Base-by-base conservation (phyloP, 2,888 invertebrate genomes). In the Branchinecta sandiegonensis region DNA sequence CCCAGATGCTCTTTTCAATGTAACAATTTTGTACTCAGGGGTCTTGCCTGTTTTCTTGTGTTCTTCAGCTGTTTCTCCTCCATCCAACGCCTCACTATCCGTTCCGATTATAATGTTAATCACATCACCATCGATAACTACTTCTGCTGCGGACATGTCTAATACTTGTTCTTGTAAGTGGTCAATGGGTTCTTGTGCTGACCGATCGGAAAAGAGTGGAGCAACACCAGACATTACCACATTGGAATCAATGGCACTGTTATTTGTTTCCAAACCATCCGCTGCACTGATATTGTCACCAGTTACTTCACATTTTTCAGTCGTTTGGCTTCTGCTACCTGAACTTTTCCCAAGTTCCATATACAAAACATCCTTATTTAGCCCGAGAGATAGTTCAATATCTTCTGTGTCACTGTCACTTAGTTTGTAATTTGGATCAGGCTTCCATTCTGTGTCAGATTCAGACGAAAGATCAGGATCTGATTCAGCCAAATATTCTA, bases 11-110 rank as follows among this genome's bases (percentile, higher is more conserved):
- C 50, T 50, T 50, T 50, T 50, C 2, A 50, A 50, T 50, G 50
- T 50, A 50, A 50, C 50, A 50, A n/a, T 50, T 50, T 50, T 50
- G 56, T 7, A 50, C 56, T 50, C 56, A 50, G 56, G 56, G 56
- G 50, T 50, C 56, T 50, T 50, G 56, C 56, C 56, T 50, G 56
- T 7, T 50, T 50, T 50, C 56, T 50, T 50, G 0, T 50, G 56
- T 50, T 7, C 56, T 50, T 13, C n/a, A 50, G 56, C 56, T 50
- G 56, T 50, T 50, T 50, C 3, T 50, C 14, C 56, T 50, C 7
- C 56, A 50, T 50, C 56, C 4, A 50, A 50, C 14, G 7, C 56
- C 56, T 50, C 7, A 3, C 56, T 5, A 5, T 50, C 56, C 56
- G 7, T 50, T 50, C 56, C 56, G 14, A 50, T 50, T 50, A 50